These are phyloP conservation scores for Volucella inflata DNA, from an alignment of 2,888 invertebrate species.

Conservation along the genomic window DNA sequence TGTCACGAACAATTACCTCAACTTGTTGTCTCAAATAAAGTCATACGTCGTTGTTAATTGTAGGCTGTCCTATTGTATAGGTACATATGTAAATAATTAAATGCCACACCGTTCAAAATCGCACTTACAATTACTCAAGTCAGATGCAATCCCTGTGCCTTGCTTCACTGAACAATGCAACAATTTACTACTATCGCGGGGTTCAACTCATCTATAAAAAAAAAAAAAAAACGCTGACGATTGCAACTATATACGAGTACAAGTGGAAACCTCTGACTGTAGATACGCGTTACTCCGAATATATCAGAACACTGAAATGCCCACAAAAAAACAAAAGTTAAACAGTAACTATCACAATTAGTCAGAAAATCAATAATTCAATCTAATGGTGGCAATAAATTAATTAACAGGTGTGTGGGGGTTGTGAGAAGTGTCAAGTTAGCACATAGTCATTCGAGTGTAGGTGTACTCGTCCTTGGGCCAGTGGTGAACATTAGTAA, in stretches of 20 bases:
- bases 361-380: slow-evolving; percentile 43
- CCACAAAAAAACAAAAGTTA: neutral
- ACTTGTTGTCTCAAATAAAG: no score
- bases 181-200: neutral
- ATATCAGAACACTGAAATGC: neutral
- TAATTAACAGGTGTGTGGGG: slow-evolving; percentile 1
- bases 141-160: neutral
- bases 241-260: neutral
- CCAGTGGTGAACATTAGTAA: no score
- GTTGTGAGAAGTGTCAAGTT: neutral
- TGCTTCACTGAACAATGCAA: neutral
- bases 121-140: neutral
- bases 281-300: no score
- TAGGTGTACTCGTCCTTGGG: no score
- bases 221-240: neutral
- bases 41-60: no score
- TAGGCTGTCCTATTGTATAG: no score
- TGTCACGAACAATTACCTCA: no score
- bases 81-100: no score
- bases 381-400: slow-evolving; percentile 21
- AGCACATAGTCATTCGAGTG: neutral
- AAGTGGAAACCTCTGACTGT: neutral
- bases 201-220: slow-evolving; percentile 7
- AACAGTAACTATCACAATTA: slow-evolving; percentile 16
- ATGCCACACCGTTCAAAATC: no score